These are phyloP conservation scores for Eubasilissa splendida DNA, from an alignment of 2,888 invertebrate genomes.

Conservation along the genomic window DNA sequence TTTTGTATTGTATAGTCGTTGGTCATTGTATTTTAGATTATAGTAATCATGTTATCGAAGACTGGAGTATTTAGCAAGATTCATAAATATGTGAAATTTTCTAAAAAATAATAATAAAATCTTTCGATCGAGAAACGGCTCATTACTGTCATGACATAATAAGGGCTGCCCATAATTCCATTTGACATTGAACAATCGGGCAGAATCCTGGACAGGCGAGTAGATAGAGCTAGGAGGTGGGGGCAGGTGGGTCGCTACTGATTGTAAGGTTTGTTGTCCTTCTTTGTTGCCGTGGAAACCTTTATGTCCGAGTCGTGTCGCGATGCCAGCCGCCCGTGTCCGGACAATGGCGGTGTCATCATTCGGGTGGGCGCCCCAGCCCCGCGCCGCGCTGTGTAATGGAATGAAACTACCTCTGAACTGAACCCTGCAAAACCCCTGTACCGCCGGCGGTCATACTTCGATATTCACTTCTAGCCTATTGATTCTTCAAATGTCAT, in stretches of 20 bases:
- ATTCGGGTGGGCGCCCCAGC: conserved; percentile 45
- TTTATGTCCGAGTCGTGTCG: conserved; percentile 58
- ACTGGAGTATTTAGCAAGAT: too few relatives aligned
- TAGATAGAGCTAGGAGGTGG: conserved; percentile 48
- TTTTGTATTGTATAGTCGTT: too few relatives aligned
- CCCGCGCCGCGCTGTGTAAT: conserved; percentile 44
- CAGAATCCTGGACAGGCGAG: conserved; percentile 28
- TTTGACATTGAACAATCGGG: conserved; percentile 42
- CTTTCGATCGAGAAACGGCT: neutral
- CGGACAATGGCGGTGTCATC: conserved; percentile 57
- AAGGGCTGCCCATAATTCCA: conserved; percentile 18
- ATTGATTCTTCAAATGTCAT: conserved; percentile 38
- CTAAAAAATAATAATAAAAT: neutral
- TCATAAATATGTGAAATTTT: too few relatives aligned
- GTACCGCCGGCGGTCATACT: conserved; percentile 13
- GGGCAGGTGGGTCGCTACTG: conserved; percentile 27
- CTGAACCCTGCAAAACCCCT: conserved; percentile 19
- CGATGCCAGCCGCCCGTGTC: conserved; percentile 50
- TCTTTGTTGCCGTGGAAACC: conserved; percentile 58
- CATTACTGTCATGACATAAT: neutral
- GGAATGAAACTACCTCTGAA: conserved; percentile 48
- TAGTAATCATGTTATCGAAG: too few relatives aligned
- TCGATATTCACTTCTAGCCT: conserved; percentile 21
- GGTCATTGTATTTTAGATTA: too few relatives aligned
- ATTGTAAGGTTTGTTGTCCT: conserved; percentile 58